Conservation (phyloP, 1,140 invertebrate genomes). For the Brevipalpus yothersi region DNA sequence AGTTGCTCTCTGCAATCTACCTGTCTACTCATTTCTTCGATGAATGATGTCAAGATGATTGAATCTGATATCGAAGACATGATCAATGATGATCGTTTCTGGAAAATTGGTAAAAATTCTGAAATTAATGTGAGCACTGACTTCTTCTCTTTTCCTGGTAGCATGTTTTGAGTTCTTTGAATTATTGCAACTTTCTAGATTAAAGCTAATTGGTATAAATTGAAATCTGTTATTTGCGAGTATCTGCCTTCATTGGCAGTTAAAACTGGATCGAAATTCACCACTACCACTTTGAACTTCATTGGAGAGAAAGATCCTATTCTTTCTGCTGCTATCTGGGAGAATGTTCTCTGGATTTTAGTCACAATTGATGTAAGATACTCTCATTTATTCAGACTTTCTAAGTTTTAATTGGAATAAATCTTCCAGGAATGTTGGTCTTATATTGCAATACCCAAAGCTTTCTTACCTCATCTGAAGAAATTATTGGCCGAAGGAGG, state of each 20-base stretch:
- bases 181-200: conserved; percentile 17
- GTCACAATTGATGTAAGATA: conserved; percentile 30
- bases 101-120: conserved; percentile 38
- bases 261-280: conserved; percentile 28
- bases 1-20: neutral
- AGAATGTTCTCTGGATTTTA: conserved; percentile 31
- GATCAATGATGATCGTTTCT: conserved; percentile 36
- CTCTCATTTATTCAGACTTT: neutral
- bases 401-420: neutral
- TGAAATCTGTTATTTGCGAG: conserved; percentile 34
- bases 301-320: conserved; percentile 42
- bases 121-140: conserved; percentile 6
- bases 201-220: conserved; percentile 35
- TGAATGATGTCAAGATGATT: conserved; percentile 11
- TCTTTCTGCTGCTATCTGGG: conserved; percentile 40
- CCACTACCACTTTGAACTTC: conserved; percentile 32
- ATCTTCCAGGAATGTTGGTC: conserved; percentile 36
- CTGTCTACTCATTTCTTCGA: neutral
- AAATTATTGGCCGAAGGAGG: conserved; percentile 36
- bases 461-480: conserved; percentile 40
- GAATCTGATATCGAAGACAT: conserved; percentile 15
- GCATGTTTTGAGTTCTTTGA: neutral
- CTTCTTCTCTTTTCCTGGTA: neutral
- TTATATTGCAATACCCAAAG: conserved; percentile 37
- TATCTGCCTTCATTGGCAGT: conserved; percentile 21